These are phyloP conservation scores for Lepidonotus clava DNA, from an alignment of 2,888 invertebrate species.

Conservation along the genomic window DNA sequence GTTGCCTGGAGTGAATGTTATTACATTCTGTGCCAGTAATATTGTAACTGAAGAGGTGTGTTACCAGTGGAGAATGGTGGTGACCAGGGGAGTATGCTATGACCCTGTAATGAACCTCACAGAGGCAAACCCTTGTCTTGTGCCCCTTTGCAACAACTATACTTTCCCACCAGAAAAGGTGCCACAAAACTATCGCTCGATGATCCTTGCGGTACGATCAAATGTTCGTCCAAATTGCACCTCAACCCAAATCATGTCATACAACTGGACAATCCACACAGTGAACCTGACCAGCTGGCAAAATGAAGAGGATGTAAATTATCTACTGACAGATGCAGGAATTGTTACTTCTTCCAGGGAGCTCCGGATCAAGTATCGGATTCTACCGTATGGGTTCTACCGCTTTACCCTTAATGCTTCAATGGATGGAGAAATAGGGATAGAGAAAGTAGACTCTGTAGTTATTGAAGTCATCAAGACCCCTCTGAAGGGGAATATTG, in stretches of 20 bases:
- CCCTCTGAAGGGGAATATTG: slow-evolving; percentile 61
- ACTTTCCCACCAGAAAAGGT: neutral
- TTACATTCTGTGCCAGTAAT: neutral
- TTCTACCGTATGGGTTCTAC: slow-evolving; percentile 66
- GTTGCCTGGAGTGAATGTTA: slow-evolving; percentile 12
- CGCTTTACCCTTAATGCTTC: slow-evolving; percentile 66
- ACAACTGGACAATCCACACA: slow-evolving; percentile 16
- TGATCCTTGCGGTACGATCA: slow-evolving; percentile 20
- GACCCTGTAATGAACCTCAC: slow-evolving; percentile 20
- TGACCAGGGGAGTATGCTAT: slow-evolving; percentile 38
- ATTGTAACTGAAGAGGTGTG: neutral
- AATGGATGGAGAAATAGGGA: slow-evolving; percentile 67
- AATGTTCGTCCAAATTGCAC: slow-evolving; percentile 31
- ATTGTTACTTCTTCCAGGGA: slow-evolving; percentile 59
- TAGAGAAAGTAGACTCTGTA: slow-evolving; percentile 60
- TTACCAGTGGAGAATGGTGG: neutral
- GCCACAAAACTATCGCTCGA: slow-evolving; percentile 21
- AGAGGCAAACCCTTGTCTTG: neutral
- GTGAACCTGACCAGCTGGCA: neutral
- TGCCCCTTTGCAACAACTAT: neutral
- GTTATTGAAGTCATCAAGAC: slow-evolving; percentile 62
- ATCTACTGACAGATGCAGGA: neutral
- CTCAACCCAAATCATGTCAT: slow-evolving; percentile 16
- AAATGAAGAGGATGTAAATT: neutral
- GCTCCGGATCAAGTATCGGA: slow-evolving; percentile 58